Evolutionary conservation across 2,888 invertebrate species (phyloP), one percentile per base, ranked within the genome.

Genomic region (Agriotes lineatus): DNA sequence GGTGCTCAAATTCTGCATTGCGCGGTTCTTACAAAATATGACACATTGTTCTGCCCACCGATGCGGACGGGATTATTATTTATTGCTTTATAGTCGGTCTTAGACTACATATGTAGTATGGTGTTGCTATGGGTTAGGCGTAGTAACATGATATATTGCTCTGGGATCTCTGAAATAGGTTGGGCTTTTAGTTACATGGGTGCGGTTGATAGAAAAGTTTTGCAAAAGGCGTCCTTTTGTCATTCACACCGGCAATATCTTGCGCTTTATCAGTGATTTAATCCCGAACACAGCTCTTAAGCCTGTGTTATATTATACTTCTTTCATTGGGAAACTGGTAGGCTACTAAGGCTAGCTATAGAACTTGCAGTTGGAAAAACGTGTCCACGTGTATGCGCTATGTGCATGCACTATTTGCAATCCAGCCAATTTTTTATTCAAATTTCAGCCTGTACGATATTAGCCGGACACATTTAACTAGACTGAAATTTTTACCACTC

Each of bases 1-100:
- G 52, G 52, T 9, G 54, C 30, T 52, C 25, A 54, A 62, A 42
- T 62, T 62, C 42, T 44, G 35, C 62, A 62, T 54, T 54, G 50
- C 45, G 45, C 33, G 59, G 25, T 72, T 70, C 64, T 64, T 68
- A 69, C 67, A 70, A 74, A 70, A 70, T 74, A 73, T 70, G 64
- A 70, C 70, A 72, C 72, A 74, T 74, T 74, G 74, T 74, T 73
- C 74, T 70, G 61, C 74, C 74, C 70, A 74, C 74, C 42, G 56
- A 50, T 57, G 20, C 48, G 33, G 59, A 56, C 19, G 25, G 18
- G 58, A 61, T 60, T 70, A 70, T 74, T 71, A 72, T 72, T 74
- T 74, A 72, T 70, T 67, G 60, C 70, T 56, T 70, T 68, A 72
- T 67, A 70, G 45, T 42, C 54, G 22, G 50, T 59, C 67, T 65